Conservation (phyloP, 2,888 invertebrate species). For the Xestia xanthographa region DNA sequence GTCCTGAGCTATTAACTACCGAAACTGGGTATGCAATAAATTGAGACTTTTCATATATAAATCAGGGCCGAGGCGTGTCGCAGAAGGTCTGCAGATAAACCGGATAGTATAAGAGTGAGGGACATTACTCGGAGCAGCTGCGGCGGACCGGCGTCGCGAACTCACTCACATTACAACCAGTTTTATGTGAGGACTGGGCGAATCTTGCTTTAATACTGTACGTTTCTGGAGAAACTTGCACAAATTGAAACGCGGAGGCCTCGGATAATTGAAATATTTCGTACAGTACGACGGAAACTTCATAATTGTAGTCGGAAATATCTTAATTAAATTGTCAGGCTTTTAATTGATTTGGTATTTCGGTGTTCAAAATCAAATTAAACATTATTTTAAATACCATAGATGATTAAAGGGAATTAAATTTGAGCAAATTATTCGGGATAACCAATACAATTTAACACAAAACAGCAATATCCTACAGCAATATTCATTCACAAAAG, state of each 20-base stretch:
- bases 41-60: slow-evolving; percentile 85
- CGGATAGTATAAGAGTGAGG: slow-evolving; percentile 78
- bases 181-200: slow-evolving; percentile 76
- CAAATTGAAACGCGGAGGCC: slow-evolving; percentile 78
- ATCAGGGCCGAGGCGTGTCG: slow-evolving; percentile 81
- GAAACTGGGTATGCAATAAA: slow-evolving; percentile 81
- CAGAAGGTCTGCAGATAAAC: slow-evolving; percentile 83
- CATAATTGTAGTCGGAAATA: slow-evolving; percentile 60
- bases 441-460: slow-evolving; percentile 37
- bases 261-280: slow-evolving; percentile 75
- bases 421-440: background rate
- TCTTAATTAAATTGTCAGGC: slow-evolving; percentile 43
- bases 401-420: background rate
- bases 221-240: slow-evolving; percentile 74
- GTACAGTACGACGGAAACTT: slow-evolving; percentile 60
- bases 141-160: slow-evolving; percentile 71
- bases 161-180: slow-evolving; percentile 83
- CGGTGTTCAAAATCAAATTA: background rate
- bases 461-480: slow-evolving; percentile 32
- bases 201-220: slow-evolving; percentile 73
- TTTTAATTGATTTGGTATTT: slow-evolving; percentile 15
- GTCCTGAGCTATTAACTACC: slow-evolving; percentile 84
- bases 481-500: slow-evolving; percentile 39
- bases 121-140: slow-evolving; percentile 83
- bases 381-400: background rate